Evolutionary conservation across 92 coral and sea anemone species (phyloP).

Genomic region (Porites divaricata): DNA sequence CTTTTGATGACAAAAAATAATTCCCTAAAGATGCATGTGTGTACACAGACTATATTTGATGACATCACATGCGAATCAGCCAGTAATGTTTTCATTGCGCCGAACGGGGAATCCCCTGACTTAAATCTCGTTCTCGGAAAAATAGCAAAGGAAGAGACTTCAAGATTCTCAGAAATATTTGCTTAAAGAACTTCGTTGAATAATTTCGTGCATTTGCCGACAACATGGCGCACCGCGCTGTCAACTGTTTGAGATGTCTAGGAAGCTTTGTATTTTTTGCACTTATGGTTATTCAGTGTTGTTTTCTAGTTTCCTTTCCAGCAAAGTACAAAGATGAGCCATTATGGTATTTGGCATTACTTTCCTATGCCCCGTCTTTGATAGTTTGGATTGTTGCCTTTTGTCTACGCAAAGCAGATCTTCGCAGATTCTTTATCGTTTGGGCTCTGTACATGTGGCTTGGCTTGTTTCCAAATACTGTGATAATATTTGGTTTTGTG

Average conservation of each 20-base stretch:
- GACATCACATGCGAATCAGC: too few relatives aligned
- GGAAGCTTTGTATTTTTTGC: conserved; percentile 8
- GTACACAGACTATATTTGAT: too few relatives aligned
- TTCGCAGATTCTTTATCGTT: not conserved
- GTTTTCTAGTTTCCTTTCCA: not conserved
- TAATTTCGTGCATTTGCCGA: not conserved
- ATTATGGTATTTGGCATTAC: not conserved
- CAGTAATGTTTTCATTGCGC: too few relatives aligned
- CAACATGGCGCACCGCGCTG: not conserved
- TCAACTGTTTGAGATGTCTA: not conserved
- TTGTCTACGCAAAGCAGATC: not conserved
- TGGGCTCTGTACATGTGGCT: conserved; percentile 12
- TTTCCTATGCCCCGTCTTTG: not conserved
- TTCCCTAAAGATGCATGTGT: too few relatives aligned
- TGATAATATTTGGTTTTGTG: not conserved
- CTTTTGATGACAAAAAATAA: too few relatives aligned
- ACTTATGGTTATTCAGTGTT: not conserved
- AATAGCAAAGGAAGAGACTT: not conserved
- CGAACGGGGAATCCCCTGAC: too few relatives aligned
- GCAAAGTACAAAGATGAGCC: not conserved
- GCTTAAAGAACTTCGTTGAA: not conserved
- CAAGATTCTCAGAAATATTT: not conserved
- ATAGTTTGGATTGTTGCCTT: not conserved
- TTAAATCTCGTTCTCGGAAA: not conserved
- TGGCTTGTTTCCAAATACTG: conserved; percentile 7